These are phyloP conservation scores for Tribolium freemani DNA, from an alignment of 2,888 invertebrate species.

Conservation along the genomic window DNA sequence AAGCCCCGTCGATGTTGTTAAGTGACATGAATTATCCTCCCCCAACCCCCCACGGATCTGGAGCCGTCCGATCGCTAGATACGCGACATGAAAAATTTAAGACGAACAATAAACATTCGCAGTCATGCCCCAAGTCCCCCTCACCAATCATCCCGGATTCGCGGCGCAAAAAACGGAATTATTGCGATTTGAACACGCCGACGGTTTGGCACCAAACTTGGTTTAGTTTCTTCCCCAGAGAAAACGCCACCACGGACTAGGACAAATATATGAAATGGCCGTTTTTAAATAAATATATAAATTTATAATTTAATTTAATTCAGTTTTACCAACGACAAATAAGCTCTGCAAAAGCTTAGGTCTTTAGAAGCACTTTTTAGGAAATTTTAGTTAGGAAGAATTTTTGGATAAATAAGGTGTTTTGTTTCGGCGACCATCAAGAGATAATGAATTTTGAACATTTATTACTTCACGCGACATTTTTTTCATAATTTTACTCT, in stretches of 20 bases:
- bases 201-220: background rate
- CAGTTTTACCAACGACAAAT: too few relatives aligned
- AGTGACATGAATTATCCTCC: constrained; percentile 70
- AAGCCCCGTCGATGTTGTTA: constrained; percentile 69
- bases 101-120: constrained; percentile 63
- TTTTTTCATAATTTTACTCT: too few relatives aligned
- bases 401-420: too few relatives aligned
- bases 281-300: too few relatives aligned
- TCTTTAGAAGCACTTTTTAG: too few relatives aligned
- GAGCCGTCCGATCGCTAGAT: constrained; percentile 48
- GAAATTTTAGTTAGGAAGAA: too few relatives aligned
- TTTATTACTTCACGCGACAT: too few relatives aligned
- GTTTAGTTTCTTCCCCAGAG: background rate
- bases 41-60: constrained; percentile 54
- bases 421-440: too few relatives aligned
- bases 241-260: background rate
- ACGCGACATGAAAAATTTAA: constrained; percentile 67
- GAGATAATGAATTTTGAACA: too few relatives aligned
- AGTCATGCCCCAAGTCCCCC: constrained; percentile 27
- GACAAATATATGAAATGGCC: too few relatives aligned
- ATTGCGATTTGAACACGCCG: background rate
- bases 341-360: too few relatives aligned
- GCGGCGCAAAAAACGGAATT: constrained; percentile 11
- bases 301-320: too few relatives aligned
- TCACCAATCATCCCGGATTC: constrained; percentile 37